Conservation (phyloP, 2,888 invertebrate genomes). For the Globia sparganii region DNA sequence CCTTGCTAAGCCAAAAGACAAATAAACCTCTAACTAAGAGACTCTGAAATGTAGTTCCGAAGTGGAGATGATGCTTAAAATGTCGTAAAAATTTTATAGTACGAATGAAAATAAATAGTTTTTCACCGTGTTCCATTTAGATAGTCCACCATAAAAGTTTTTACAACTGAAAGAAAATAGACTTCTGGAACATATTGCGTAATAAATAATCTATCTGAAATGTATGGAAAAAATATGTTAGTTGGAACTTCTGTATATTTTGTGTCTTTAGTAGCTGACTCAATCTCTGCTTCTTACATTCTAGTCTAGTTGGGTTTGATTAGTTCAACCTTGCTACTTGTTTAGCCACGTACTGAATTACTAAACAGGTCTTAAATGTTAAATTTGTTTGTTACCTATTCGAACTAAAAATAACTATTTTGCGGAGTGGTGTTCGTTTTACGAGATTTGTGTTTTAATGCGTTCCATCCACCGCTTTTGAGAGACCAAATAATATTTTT, state of each 20-base stretch:
- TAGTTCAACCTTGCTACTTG: slow-evolving; percentile 64
- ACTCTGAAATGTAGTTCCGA: slow-evolving; percentile 68
- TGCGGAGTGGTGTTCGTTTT: slow-evolving; percentile 17
- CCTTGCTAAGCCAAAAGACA: slow-evolving; percentile 62
- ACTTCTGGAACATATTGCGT: slow-evolving; percentile 71
- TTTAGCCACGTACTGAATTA: slow-evolving; percentile 53
- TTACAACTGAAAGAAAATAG: slow-evolving; percentile 83
- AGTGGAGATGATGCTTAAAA: slow-evolving; percentile 86
- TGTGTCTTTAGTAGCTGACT: slow-evolving; percentile 18
- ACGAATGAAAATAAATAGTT: slow-evolving; percentile 87
- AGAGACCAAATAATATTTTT: neutral
- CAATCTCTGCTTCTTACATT: slow-evolving; percentile 62
- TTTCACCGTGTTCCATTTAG: slow-evolving; percentile 83
- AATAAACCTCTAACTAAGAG: slow-evolving; percentile 61
- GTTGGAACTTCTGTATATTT: slow-evolving; percentile 7
- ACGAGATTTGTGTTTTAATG: neutral
- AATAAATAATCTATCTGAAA: slow-evolving; percentile 57
- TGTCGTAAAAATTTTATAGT: slow-evolving; percentile 86
- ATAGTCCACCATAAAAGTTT: slow-evolving; percentile 84
- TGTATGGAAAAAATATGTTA: slow-evolving; percentile 37
- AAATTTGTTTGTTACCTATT: slow-evolving; percentile 48
- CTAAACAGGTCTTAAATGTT: slow-evolving; percentile 53
- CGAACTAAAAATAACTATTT: slow-evolving; percentile 50
- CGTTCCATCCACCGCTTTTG: neutral
- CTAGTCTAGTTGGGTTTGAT: slow-evolving; percentile 53